Base-by-base conservation (phyloP, 2,113 vertebrate genomes). In the Corythoichthys haematopterus region DNA sequence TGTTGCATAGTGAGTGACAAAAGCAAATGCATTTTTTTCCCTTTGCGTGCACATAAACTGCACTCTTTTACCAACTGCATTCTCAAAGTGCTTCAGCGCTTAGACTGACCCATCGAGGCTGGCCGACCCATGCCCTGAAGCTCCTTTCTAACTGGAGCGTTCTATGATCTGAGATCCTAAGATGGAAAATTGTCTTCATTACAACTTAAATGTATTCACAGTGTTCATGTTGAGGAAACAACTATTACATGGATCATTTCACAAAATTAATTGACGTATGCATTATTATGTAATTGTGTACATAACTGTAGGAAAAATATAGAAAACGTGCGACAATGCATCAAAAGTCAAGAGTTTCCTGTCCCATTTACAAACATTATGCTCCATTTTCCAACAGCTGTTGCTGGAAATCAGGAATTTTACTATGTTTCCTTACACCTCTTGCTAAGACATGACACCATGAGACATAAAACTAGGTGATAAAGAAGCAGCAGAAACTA, bases 141-240 rank as follows among this genome's bases (percentile, higher is more conserved):
- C 72, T 46, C 15, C 40, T 55, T 75, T 51, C 66, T 66, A 74
- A 78, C 79, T 83, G 61, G 76, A 83, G 79, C 76, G 14, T 79
- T 9, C 69, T 75, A 61, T 64, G 64, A 71, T 70, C 68, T 3
- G 48, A 69, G 70, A 63, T 58, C 69, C 69, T 69, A 63, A 48
- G 36, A 57, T 56, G 71, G 61, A 55, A 50, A 53, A 38, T 9
- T 38, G 16, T 12, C 60, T 62, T 62, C n/a, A 11, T 45, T 20
- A 2, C n/a, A 46, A 62, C 59, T 62, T 13, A 28, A 61, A 46
- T 62, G 43, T 14, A 58, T 68, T 79, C 65, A 62, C 33, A 60
- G 47, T 1, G 8, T 59, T 43, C 8, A n/a, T 2, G 11, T n/a
- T 52, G 20, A 68, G 33, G 45, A 75, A 5, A 65, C 36, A 57